phyloP scores from a whole-genome alignment of 1,140 invertebrate genomes.

The Popillia japonica region DNA sequence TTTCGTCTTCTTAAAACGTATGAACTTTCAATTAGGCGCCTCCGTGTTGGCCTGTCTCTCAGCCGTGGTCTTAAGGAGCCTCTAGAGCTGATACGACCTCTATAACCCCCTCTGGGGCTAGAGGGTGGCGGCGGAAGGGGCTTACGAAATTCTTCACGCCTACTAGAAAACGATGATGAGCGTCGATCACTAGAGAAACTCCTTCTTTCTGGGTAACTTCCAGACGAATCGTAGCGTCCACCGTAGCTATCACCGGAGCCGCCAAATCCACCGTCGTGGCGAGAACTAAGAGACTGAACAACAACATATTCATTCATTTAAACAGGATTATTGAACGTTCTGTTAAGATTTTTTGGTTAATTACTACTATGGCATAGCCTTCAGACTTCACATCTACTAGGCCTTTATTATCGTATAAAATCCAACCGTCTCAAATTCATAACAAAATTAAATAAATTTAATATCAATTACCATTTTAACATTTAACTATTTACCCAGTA shows the following conservation, averaged over 20 bases:
- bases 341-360: conserved; percentile 39
- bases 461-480: conserved; percentile 6
- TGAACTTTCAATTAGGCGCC: conserved; percentile 54
- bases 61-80: conserved; percentile 49
- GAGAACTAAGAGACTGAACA: conserved; percentile 56
- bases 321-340: conserved; percentile 34
- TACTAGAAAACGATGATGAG: conserved; percentile 45
- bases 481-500: conserved; percentile 19
- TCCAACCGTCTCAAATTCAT: conserved; percentile 26
- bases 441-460: conserved; percentile 27
- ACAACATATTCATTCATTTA: conserved; percentile 47
- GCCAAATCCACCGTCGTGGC: conserved; percentile 53
- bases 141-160: conserved; percentile 57
- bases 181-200: conserved; percentile 55
- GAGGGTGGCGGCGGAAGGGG: conserved; percentile 49
- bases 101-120: conserved; percentile 53
- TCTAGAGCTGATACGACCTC: conserved; percentile 55
- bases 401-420: conserved; percentile 30
- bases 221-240: conserved; percentile 50
- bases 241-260: conserved; percentile 49
- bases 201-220: conserved; percentile 52
- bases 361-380: conserved; percentile 28
- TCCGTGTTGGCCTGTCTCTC: conserved; percentile 49
- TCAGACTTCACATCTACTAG: conserved; percentile 44
- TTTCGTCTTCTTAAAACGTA: conserved; percentile 55